A percentile compares a stretch with the other conserved stretches of the same genome.
phyloP scores from a whole-genome alignment of 2,888 invertebrate species.

The Lumbricus terrestris region DNA sequence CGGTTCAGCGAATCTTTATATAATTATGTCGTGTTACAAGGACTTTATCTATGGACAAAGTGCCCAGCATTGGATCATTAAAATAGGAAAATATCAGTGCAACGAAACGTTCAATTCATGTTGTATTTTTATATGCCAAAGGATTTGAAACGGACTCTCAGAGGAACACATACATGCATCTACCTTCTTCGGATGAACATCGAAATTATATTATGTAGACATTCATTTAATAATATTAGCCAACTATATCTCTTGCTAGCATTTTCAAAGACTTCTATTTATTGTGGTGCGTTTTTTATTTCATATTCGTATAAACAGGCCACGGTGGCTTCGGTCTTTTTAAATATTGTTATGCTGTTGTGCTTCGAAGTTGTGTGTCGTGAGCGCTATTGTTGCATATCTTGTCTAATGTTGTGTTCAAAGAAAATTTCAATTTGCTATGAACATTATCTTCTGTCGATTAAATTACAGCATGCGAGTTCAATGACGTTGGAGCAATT shows the following conservation, averaged over 20 bases:
- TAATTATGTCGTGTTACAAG: too few relatives aligned
- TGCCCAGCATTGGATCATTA: too few relatives aligned
- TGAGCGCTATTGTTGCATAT: background rate
- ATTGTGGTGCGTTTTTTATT: background rate
- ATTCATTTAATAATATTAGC: background rate
- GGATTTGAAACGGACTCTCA: background rate
- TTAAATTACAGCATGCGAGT: background rate
- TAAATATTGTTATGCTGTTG: background rate
- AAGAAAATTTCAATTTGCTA: background rate
- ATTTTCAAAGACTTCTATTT: background rate
- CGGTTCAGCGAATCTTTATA: background rate
- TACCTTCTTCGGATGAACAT: too few relatives aligned
- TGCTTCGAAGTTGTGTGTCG: background rate
- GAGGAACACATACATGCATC: background rate
- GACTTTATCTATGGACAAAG: background rate
- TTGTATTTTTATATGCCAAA: background rate
- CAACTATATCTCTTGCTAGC: background rate
- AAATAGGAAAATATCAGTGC: too few relatives aligned
- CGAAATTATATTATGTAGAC: too few relatives aligned
- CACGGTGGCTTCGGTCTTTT: background rate
- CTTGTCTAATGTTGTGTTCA: background rate
- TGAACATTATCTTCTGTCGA: background rate
- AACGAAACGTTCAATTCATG: too few relatives aligned
- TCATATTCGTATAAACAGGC: background rate
- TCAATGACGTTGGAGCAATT: background rate